phyloP scores from a whole-genome alignment of 37 sponge, comb jelly and placozoan genomes.

The Axinella damicornis region DNA sequence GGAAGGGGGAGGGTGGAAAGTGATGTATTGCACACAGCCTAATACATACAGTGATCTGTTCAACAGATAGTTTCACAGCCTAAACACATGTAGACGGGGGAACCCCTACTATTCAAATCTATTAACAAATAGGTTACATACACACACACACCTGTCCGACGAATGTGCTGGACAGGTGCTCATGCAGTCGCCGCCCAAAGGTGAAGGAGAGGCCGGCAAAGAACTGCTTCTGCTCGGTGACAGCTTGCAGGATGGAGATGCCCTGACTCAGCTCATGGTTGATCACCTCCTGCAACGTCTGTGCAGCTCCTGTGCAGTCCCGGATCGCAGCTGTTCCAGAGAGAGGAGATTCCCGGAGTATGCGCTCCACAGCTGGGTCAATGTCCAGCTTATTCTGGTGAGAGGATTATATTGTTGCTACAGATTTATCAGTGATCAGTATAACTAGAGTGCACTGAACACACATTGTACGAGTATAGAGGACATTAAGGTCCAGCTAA shows the following conservation, averaged over 20 bases:
- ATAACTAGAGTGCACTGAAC: too few species aligned
- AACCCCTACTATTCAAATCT: too few species aligned
- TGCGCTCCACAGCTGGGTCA: conserved; percentile 43
- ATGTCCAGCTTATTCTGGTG: conserved; percentile 80
- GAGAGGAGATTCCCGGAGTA: conserved; percentile 37
- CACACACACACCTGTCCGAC: conserved; percentile 1
- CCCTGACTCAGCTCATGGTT: conserved; percentile 54
- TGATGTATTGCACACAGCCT: too few species aligned
- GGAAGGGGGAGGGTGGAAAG: too few species aligned
- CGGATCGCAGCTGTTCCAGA: conserved; percentile 16
- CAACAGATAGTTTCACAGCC: too few species aligned
- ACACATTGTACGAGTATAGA: too few species aligned
- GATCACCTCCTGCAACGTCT: conserved; percentile 41
- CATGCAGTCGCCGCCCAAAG: conserved; percentile 46
- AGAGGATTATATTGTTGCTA: too few species aligned
- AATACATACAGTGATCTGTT: too few species aligned
- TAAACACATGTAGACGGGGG: too few species aligned
- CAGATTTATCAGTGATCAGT: too few species aligned
- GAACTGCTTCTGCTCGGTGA: conserved; percentile 51
- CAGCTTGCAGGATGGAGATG: conserved; percentile 64
- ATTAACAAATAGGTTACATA: neutral
- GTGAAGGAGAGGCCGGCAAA: conserved; percentile 45
- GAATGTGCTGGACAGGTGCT: conserved; percentile 49
- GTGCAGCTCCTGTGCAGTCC: conserved; percentile 66
- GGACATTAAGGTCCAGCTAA: too few species aligned